Evolutionary conservation across 2,113 vertebrate species (phyloP), one percentile per base, ranked within the genome.

Genomic region (Neotragus moschatus): DNA sequence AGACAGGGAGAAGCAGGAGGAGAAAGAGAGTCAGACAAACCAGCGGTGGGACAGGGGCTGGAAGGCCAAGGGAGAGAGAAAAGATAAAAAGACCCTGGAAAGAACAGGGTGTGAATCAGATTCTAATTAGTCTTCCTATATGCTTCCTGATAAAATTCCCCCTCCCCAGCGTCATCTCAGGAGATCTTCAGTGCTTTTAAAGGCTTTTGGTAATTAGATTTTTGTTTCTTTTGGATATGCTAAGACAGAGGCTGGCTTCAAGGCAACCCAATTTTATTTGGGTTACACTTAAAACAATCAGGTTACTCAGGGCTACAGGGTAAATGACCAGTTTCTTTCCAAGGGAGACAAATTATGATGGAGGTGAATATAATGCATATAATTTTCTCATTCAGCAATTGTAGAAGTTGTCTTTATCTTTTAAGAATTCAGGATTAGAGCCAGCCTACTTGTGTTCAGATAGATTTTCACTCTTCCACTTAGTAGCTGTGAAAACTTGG

Each of bases 141-240:
- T 90, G 60, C 91, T 97, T 93, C 39, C 79, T 93, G 90, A 77
- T 85, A 85, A 66, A 93, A 79, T 89, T 51, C 25, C n/a, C 53
- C 56, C 16, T 49, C 39, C 12, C 79, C 56, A 91, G 23, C 39
- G 70, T 61, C 80, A 80, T 96, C 87, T 97, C 73, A 94, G 63
- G 88, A 94, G 94, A 90, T 84, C 14, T 45, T 84, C 14, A 73
- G 51, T 88, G n/a, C 33, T 95, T 93, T 92, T 88, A 88, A 96
- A 96, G 66, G 25, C 53, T 81, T 60, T 90, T 88, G 85, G 58
- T 84, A 97, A 96, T 88, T 96, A 94, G 63, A 77, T 84, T 91
- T 96, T 93, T 96, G 75, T 92, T 97, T 95, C 77, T 88, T 97
- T 97, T 91, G 60, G 80, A 73, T 95, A 73, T 94, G 51, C 53